A percentile compares a stretch with the other conserved stretches of the same genome.
Conservation (phyloP, 2,797 vertebrate species). For the Acanthopagrus latus region DNA sequence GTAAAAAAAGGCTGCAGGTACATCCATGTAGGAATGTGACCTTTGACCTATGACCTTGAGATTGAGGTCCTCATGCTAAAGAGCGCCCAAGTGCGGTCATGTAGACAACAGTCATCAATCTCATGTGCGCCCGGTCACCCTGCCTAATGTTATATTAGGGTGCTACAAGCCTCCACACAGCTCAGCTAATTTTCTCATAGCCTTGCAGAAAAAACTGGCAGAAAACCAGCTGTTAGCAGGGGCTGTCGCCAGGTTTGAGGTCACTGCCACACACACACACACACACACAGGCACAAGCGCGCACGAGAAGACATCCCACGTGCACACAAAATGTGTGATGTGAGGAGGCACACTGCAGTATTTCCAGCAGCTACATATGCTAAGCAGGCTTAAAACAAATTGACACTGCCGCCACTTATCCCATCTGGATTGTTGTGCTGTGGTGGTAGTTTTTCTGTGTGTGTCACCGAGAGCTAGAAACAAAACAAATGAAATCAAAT, state of each 20-base stretch:
- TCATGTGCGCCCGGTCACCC: constrained; percentile 32
- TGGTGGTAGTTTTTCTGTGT: constrained; percentile 24
- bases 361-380: constrained; percentile 37
- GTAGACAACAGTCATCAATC: constrained; percentile 70
- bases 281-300: neutral
- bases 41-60: constrained; percentile 42
- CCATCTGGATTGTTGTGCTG: constrained; percentile 1
- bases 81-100: constrained; percentile 29
- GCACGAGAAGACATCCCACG: neutral
- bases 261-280: constrained; percentile 35
- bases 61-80: constrained; percentile 43
- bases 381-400: constrained; percentile 49
- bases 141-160: constrained; percentile 65
- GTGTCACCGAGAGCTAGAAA: constrained; percentile 33
- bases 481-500: constrained; percentile 66
- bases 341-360: constrained; percentile 36
- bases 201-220: constrained; percentile 72
- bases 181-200: constrained; percentile 72
- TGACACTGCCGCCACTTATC: constrained; percentile 8
- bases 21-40: constrained; percentile 28
- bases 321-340: constrained; percentile 6
- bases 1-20: constrained; percentile 14
- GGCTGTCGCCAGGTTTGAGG: constrained; percentile 59
- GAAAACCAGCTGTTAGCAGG: constrained; percentile 68
- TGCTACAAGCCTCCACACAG: constrained; percentile 50